Evolutionary conservation across 2,797 vertebrate genomes (phyloP).

Genomic region (Tinamus major): DNA sequence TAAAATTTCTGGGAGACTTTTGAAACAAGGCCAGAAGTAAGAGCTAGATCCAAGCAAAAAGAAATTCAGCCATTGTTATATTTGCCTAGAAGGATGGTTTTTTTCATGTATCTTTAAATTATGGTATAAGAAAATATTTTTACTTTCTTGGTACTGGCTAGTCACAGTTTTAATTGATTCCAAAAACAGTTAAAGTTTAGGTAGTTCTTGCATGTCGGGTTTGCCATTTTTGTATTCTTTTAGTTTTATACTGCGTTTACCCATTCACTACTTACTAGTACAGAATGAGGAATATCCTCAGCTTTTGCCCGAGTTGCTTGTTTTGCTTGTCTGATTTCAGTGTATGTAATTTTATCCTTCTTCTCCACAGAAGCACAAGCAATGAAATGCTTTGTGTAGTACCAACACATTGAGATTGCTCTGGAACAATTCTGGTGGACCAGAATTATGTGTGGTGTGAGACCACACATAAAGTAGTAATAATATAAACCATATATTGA

Average conservation of each 20-base stretch:
- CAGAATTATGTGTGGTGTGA: too few species aligned
- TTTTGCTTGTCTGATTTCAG: not conserved
- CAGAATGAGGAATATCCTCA: not conserved
- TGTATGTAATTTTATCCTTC: not conserved
- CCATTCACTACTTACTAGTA: not conserved
- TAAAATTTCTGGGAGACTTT: not conserved
- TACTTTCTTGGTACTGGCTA: not conserved
- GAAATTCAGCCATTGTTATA: not conserved
- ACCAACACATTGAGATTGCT: not conserved
- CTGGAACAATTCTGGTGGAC: not conserved
- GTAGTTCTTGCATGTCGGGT: not conserved
- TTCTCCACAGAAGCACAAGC: slow-evolving; percentile 12
- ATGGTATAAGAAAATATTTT: not conserved
- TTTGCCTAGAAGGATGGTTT: not conserved
- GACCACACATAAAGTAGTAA: not conserved
- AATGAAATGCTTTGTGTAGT: not conserved
- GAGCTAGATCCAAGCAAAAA: slow-evolving; percentile 11
- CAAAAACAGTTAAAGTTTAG: not conserved
- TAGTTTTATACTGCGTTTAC: not conserved
- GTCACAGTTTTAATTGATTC: not conserved
- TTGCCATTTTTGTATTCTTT: not conserved
- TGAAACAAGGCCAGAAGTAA: not conserved
- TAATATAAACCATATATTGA: not conserved
- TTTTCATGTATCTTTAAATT: not conserved
- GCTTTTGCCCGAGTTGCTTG: not conserved